A percentile compares a stretch with the other conserved stretches of the same genome.
Conservation (phyloP, 1,140 invertebrate genomes). For the Bradynema listronoti region DNA sequence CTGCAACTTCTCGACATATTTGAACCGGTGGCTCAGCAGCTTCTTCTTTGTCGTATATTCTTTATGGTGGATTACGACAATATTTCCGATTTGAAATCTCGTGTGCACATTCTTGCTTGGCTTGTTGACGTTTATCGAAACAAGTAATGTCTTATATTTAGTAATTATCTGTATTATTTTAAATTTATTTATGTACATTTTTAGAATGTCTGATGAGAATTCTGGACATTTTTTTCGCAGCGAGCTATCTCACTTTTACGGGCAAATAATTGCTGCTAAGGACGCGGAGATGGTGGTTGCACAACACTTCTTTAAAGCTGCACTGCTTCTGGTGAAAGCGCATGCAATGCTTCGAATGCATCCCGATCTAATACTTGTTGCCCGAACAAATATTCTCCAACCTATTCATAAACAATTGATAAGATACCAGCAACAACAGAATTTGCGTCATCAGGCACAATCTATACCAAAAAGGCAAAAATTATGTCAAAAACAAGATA, state of each 20-base stretch:
- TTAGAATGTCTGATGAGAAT: no score
- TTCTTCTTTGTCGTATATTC: constrained; percentile 35
- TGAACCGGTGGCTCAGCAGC: constrained; percentile 22
- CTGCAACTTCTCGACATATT: constrained; percentile 12
- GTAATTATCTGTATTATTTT: not conserved
- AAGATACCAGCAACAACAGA: no score
- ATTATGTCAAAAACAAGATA: no score
- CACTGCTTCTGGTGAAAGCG: constrained; percentile 1
- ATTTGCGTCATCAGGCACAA: no score
- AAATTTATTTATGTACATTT: no score
- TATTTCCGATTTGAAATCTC: constrained; percentile 6
- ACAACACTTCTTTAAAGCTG: constrained; percentile 15
- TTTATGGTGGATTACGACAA: constrained; percentile 19
- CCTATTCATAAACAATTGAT: no score
- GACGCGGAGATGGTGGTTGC: constrained; percentile 15
- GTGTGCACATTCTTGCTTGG: constrained; percentile 27
- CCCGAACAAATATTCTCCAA: no score
- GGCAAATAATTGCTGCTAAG: not conserved
- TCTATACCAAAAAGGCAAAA: no score
- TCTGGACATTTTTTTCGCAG: constrained; percentile 8
- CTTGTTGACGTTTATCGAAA: constrained; percentile 35
- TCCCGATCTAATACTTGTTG: no score
- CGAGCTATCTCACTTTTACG: constrained; percentile 14
- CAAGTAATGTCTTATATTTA: constrained; percentile 15
- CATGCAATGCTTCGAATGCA: constrained; percentile 15